Percentiles rank a stretch among this genome's conserved stretches.
phyloP scores from a whole-genome alignment of 2,888 invertebrate genomes.

The Strigamia transsilvanica region DNA sequence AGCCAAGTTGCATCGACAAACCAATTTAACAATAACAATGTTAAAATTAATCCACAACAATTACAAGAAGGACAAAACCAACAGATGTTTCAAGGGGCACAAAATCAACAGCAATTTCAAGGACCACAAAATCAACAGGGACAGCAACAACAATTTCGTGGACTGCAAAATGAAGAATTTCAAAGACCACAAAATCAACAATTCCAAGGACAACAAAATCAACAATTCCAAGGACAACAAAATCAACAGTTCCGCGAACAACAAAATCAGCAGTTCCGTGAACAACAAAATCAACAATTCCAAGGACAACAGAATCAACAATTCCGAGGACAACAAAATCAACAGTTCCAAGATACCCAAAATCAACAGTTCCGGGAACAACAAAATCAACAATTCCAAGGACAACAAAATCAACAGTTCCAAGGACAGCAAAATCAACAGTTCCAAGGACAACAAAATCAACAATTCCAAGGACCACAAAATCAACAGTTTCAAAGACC shows the following conservation, averaged over 20 bases:
- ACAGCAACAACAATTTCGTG: constrained; percentile 19
- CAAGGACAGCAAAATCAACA: neutral
- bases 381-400: neutral
- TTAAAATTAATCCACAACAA: neutral
- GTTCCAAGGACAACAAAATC: constrained; percentile 6
- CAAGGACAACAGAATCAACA: constrained; percentile 17
- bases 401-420: neutral
- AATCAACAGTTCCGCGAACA: constrained; percentile 4
- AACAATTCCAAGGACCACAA: constrained; percentile 18
- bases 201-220: neutral
- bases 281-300: constrained; percentile 32
- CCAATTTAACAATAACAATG: neutral
- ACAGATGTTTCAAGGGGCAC: neutral
- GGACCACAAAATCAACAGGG: neutral
- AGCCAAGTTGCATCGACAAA: neutral
- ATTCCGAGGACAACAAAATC: neutral
- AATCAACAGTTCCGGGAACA: neutral
- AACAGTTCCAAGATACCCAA: neutral
- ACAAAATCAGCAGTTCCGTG: constrained; percentile 27
- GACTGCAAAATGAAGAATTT: neutral
- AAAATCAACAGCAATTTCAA: neutral
- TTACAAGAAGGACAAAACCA: neutral
- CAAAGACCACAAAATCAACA: constrained; percentile 34
- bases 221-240: constrained; percentile 41
- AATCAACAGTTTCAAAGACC: neutral